phyloP scores from a whole-genome alignment of 2,888 invertebrate species.

The Protonemura montana region DNA sequence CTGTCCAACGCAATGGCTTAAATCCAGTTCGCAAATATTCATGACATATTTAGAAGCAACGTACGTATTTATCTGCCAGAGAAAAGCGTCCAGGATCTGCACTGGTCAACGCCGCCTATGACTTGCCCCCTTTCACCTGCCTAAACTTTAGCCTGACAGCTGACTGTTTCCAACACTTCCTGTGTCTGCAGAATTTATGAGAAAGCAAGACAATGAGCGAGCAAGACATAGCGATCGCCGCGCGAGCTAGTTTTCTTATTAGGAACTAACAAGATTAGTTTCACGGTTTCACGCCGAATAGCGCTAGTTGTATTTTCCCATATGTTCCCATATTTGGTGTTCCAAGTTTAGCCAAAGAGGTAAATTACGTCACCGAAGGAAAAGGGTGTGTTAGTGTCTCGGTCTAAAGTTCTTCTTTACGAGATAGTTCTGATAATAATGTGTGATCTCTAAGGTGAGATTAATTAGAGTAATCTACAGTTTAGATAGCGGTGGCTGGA shows the following conservation, averaged over 20 bases:
- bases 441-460: not conserved
- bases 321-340: constrained; percentile 36
- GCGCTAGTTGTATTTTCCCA: not conserved
- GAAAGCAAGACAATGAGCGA: too few species aligned
- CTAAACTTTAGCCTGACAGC: not conserved
- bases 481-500: not conserved
- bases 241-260: too few species aligned
- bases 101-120: not conserved
- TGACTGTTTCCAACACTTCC: not conserved
- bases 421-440: not conserved
- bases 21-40: not conserved
- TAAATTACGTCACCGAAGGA: constrained; percentile 29
- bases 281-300: not conserved
- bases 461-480: not conserved
- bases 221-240: not conserved
- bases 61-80: constrained; percentile 30
- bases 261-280: too few species aligned
- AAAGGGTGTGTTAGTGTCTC: constrained; percentile 8
- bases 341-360: not conserved
- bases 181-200: not conserved
- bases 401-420: not conserved
- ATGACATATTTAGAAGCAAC: constrained; percentile 1
- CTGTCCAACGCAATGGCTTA: not conserved
- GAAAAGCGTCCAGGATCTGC: constrained; percentile 23
- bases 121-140: constrained; percentile 9